Base-by-base conservation (phyloP, 2,888 invertebrate genomes). In the Ethmia dodecea region DNA sequence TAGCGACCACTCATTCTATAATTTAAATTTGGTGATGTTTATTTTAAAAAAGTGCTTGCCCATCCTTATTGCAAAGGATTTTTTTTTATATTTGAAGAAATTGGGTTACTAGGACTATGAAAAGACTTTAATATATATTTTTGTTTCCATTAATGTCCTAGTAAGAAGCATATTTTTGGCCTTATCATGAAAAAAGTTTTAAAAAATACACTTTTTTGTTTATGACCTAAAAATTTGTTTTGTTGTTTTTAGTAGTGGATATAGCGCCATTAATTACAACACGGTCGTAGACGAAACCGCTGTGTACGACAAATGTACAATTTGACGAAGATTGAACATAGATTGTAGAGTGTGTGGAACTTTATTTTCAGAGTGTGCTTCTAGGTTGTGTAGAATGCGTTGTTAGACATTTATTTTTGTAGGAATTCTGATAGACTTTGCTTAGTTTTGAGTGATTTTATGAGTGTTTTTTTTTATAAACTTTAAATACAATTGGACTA, bases 291-390 rank as follows among this genome's bases (percentile, higher is more conserved):
- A 10, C 16, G 28, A 3, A 28, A 28, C 28, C 6, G 14, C 15
- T 28, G 34, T 37, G 35, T 27, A 22, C 22, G 31, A 13, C 20
- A 30, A 36, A 34, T 20, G 28, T 24, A 34, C 20, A 30, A 10
- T 33, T 31, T 35, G 32, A 8, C 6, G 26, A 37, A 12, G 31
- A 45, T 43, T 36, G 40, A 41, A 37, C 45, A 46, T 47, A 42
- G 32, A 52, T 48, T 47, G 53, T 60, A 62, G 65, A 49, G 57
- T 58, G 55, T 63, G 52, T 53, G n/a, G 10, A 33, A 43, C 47
- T 52, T 46, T 37, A 31, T 39, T 43, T 35, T 38, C 5, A 38
- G 42, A 45, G 52, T 56, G 52, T 49, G 60, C 57, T 62, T 64
- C 39, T 55, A 55, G 50, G 51, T 40, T 40, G 16, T 45, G 48